phyloP scores from a whole-genome alignment of 2,797 vertebrate species.

The Cygnus olor region DNA sequence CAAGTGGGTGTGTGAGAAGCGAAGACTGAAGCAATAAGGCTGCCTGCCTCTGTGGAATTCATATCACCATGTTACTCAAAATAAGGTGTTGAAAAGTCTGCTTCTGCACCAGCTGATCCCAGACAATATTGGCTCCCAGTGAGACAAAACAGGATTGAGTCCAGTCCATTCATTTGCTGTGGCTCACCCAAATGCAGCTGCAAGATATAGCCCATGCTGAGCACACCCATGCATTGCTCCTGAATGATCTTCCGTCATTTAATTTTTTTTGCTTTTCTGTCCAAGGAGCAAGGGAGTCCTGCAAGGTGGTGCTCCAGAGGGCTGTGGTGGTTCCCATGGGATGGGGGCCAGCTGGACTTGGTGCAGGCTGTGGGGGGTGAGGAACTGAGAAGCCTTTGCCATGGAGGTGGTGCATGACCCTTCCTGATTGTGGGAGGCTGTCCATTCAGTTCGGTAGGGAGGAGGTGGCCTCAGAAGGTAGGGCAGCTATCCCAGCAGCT shows the following conservation, averaged over 20 bases:
- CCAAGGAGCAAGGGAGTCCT: not conserved
- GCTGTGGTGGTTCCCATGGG: not conserved
- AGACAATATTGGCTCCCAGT: not conserved
- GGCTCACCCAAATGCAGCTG: not conserved
- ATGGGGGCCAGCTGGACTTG: too few species aligned
- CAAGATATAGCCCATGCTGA: not conserved
- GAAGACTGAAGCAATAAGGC: slow-evolving; percentile 31
- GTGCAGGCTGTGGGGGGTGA: rapidly evolving
- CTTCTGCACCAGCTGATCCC: slow-evolving; percentile 24
- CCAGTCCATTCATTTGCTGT: not conserved
- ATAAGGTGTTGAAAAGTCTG: slow-evolving; percentile 46
- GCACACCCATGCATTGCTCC: not conserved
- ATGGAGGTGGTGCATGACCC: not conserved
- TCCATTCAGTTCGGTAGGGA: not conserved
- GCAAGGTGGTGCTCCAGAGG: not conserved
- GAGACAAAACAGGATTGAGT: not conserved
- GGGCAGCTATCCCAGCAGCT: not conserved
- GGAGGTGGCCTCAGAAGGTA: not conserved
- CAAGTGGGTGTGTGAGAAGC: slow-evolving; percentile 63
- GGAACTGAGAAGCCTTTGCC: rapidly evolving
- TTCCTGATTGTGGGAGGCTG: not conserved
- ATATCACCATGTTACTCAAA: not conserved
- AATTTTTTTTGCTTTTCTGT: not conserved
- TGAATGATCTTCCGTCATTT: not conserved
- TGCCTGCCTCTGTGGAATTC: slow-evolving; percentile 11